A percentile compares a stretch with the other conserved stretches of the same genome.
phyloP scores from a whole-genome alignment of 2,797 vertebrate species.

The Lagocephalus sceleratus region DNA sequence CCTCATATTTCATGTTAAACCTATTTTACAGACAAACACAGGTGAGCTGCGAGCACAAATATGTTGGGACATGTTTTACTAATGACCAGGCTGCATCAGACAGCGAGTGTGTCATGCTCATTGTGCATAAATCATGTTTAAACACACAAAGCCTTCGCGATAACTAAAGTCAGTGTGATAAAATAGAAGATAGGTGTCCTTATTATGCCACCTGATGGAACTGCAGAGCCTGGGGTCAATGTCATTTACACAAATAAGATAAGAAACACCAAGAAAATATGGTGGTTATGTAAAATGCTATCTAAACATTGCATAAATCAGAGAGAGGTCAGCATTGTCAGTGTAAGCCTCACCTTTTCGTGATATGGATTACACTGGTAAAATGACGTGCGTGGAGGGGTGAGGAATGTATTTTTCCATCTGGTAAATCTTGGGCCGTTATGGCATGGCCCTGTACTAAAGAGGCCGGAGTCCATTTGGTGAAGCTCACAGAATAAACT shows the following conservation, averaged over 20 bases:
- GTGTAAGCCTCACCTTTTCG: conserved; percentile 38
- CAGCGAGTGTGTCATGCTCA: conserved; percentile 38
- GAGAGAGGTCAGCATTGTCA: conserved; percentile 23
- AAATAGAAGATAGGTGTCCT: conserved; percentile 20
- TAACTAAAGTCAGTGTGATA: conserved; percentile 33
- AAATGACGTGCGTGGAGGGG: conserved; percentile 32
- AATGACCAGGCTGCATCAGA: conserved; percentile 38
- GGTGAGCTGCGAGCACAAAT: conserved; percentile 31
- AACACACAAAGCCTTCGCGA: conserved; percentile 12
- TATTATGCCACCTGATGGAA: conserved; percentile 3
- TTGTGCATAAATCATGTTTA: conserved; percentile 41
- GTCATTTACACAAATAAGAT: conserved; percentile 29
- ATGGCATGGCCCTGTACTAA: conserved; percentile 13
- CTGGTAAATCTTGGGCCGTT: conserved; percentile 19
- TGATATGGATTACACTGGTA: conserved; percentile 22
- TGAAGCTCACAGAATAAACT: conserved; percentile 35
- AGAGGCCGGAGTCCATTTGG: neutral
- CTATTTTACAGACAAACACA: conserved; percentile 61
- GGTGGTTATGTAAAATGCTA: conserved; percentile 45
- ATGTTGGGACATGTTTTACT: conserved; percentile 44
- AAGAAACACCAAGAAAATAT: conserved; percentile 30
- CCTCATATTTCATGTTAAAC: conserved; percentile 66
- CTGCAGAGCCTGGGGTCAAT: conserved; percentile 25
- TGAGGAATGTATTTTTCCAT: conserved; percentile 57
- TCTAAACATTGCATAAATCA: conserved; percentile 54